These are phyloP conservation scores for Procambarus clarkii DNA, from an alignment of 1,140 invertebrate species.

Conservation along the genomic window DNA sequence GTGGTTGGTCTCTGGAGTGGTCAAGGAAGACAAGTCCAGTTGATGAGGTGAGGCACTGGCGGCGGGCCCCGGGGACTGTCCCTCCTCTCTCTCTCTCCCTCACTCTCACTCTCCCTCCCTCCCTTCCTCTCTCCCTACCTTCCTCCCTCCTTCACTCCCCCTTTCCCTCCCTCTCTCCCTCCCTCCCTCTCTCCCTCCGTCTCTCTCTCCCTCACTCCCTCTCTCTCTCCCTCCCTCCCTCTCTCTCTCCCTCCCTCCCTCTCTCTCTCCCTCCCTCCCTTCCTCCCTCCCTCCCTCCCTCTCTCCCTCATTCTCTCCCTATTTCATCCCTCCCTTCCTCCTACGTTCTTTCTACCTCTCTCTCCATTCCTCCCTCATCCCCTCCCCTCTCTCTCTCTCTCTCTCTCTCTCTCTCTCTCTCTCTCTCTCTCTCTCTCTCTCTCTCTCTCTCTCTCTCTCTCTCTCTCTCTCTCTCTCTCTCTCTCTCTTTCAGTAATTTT, in stretches of 20 bases:
- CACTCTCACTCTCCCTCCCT: neutral
- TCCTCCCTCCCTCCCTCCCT: too few species aligned
- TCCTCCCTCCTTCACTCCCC: neutral
- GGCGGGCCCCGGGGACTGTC: neutral
- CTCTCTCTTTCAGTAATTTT: too few species aligned
- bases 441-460: too few species aligned
- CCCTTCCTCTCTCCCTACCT: too few species aligned
- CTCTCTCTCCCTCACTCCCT: neutral
- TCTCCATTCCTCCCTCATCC: neutral
- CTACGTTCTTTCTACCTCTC: neutral
- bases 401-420: too few species aligned
- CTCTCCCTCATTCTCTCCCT: neutral
- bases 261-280: too few species aligned
- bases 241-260: too few species aligned
- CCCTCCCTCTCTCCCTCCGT: neutral
- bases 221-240: too few species aligned
- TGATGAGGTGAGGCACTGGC: constrained; percentile 50
- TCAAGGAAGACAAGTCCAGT: constrained; percentile 53
- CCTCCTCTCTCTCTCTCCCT: neutral
- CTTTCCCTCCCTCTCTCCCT: neutral
- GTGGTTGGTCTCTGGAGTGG: constrained; percentile 41
- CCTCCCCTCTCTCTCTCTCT: neutral
- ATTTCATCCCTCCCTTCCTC: neutral
- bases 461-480: too few species aligned
- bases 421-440: too few species aligned